phyloP scores from a whole-genome alignment of 92 coral and sea anemone species.

The Siderastrea radians region DNA sequence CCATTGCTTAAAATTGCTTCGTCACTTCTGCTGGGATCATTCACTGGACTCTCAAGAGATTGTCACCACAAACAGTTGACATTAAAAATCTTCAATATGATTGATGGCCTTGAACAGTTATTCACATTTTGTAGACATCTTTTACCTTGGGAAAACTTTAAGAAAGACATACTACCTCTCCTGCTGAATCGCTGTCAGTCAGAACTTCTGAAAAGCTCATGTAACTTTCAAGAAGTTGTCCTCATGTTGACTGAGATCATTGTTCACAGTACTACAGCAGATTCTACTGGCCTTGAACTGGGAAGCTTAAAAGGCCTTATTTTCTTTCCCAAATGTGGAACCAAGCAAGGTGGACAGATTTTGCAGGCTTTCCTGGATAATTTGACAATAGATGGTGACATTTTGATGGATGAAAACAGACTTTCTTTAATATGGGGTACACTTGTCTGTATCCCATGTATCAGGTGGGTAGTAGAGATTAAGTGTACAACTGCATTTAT shows the following conservation, averaged over 20 bases:
- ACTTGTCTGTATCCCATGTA: slow-evolving; percentile 85
- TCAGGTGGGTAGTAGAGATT: slow-evolving; percentile 66
- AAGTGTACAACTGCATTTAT: too few species aligned
- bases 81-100: slow-evolving; percentile 41
- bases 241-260: slow-evolving; percentile 75
- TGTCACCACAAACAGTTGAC: slow-evolving; percentile 62
- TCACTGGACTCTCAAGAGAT: slow-evolving; percentile 60
- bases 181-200: slow-evolving; percentile 73
- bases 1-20: slow-evolving; percentile 72
- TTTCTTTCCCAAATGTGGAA: slow-evolving; percentile 81
- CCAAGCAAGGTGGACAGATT: slow-evolving; percentile 69
- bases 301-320: slow-evolving; percentile 57
- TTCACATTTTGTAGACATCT: slow-evolving; percentile 72
- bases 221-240: slow-evolving; percentile 62
- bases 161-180: slow-evolving; percentile 63
- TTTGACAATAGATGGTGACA: slow-evolving; percentile 20
- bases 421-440: slow-evolving; percentile 78
- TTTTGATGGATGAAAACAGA: slow-evolving; percentile 28
- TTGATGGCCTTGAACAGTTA: slow-evolving; percentile 41
- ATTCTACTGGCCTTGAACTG: slow-evolving; percentile 51
- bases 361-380: slow-evolving; percentile 45
- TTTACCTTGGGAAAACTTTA: slow-evolving; percentile 77
- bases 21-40: slow-evolving; percentile 75
- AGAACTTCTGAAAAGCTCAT: slow-evolving; percentile 32
- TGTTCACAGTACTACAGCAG: slow-evolving; percentile 37